Percentiles rank a stretch among this genome's conserved stretches.
phyloP scores from a whole-genome alignment of 2,797 vertebrate species.

The Champsocephalus esox region DNA sequence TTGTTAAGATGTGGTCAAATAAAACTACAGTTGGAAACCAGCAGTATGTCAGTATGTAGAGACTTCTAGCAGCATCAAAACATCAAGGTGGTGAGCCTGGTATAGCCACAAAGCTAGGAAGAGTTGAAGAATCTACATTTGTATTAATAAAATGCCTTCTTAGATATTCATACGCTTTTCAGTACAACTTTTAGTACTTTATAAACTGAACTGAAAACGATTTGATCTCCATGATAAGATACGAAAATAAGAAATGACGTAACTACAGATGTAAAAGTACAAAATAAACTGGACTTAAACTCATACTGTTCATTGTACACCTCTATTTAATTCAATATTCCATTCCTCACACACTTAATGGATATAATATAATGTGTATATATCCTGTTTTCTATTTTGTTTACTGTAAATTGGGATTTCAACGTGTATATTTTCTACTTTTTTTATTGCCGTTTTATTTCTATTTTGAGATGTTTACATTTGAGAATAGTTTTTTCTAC shows the following conservation, averaged over 20 bases:
- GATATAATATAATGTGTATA: too few relatives aligned
- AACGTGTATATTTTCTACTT: too few relatives aligned
- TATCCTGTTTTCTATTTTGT: too few relatives aligned
- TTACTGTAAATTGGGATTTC: too few relatives aligned
- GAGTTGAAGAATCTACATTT: background rate
- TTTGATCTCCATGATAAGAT: background rate
- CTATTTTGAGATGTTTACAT: background rate
- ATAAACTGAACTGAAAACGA: background rate
- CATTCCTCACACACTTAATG: too few relatives aligned
- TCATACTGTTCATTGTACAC: too few relatives aligned
- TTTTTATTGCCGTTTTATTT: too few relatives aligned
- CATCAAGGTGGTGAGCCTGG: background rate
- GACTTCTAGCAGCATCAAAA: background rate
- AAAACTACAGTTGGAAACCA: constrained; percentile 22
- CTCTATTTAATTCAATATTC: too few relatives aligned
- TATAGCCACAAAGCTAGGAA: background rate
- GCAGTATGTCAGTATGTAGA: background rate
- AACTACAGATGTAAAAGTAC: background rate
- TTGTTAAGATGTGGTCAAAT: constrained; percentile 20
- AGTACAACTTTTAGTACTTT: background rate
- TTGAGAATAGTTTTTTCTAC: too few relatives aligned
- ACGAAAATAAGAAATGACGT: background rate
- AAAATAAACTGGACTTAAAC: background rate
- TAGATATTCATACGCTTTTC: background rate
- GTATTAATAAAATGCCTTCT: background rate